Conservation (phyloP, 1,140 invertebrate species). For the Leptopilina boulardi region DNA sequence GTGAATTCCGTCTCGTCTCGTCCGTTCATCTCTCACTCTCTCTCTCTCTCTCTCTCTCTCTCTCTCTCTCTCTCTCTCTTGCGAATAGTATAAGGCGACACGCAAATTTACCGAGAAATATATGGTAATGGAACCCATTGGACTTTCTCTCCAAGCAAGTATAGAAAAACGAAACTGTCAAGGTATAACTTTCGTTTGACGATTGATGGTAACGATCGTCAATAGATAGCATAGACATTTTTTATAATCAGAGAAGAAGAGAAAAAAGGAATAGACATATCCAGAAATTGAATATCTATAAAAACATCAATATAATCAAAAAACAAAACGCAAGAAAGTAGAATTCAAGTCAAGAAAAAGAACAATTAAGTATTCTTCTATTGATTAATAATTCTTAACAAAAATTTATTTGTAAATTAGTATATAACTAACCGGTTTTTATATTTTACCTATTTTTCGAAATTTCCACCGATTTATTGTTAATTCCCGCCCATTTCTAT, state of each 20-base stretch:
- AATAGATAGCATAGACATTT: slow-evolving; percentile 39
- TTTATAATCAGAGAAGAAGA: background rate
- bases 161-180: slow-evolving; percentile 57
- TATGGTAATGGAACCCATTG: slow-evolving; percentile 62
- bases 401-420: too few species aligned
- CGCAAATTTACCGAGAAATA: slow-evolving; percentile 63
- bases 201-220: slow-evolving; percentile 56
- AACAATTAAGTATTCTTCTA: too few species aligned
- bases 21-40: background rate
- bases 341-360: too few species aligned
- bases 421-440: too few species aligned
- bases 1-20: slow-evolving; percentile 41
- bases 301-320: background rate
- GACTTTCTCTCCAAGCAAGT: slow-evolving; percentile 44
- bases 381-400: too few species aligned
- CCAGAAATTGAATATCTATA: background rate
- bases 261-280: background rate
- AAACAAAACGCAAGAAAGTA: too few species aligned
- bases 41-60: slow-evolving; percentile 21
- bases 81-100: slow-evolving; percentile 39
- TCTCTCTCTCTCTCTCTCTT: slow-evolving; percentile 21
- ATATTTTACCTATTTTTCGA: too few species aligned
- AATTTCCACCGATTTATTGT: too few species aligned
- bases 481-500: too few species aligned
- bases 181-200: slow-evolving; percentile 47